phyloP scores from a whole-genome alignment of 2,113 vertebrate species.

The Cromileptes altivelis region DNA sequence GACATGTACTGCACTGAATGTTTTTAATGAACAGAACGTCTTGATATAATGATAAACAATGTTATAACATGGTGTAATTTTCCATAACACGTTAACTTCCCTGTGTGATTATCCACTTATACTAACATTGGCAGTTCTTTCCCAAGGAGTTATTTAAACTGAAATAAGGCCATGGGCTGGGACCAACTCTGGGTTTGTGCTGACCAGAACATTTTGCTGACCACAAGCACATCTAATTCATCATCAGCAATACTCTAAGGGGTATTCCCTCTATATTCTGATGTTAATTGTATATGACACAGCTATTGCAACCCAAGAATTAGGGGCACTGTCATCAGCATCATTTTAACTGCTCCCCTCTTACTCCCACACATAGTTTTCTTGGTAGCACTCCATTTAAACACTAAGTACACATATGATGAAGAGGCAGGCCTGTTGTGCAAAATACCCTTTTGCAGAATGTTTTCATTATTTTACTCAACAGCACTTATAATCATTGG shows the following conservation, averaged over 20 bases:
- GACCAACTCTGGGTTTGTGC: not conserved
- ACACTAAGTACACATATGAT: not conserved
- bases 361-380: not conserved
- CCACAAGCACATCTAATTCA: not conserved
- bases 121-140: not conserved
- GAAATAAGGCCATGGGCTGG: not conserved
- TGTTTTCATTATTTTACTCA: conserved; percentile 13
- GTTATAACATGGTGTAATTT: not conserved
- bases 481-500: conserved; percentile 36
- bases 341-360: not conserved
- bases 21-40: not conserved
- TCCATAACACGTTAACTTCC: not conserved
- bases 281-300: not conserved
- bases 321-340: not conserved
- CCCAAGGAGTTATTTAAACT: not conserved
- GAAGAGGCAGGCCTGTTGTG: not conserved
- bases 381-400: not conserved
- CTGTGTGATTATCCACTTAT: not conserved
- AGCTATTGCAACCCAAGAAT: not conserved
- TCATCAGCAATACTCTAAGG: not conserved
- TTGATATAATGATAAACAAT: not conserved
- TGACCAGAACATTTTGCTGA: not conserved
- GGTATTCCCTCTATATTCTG: not conserved
- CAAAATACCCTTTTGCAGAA: not conserved
- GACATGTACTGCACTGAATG: not conserved